Conservation (phyloP, 2,113 vertebrate genomes). For the Deroptyus accipitrinus region DNA sequence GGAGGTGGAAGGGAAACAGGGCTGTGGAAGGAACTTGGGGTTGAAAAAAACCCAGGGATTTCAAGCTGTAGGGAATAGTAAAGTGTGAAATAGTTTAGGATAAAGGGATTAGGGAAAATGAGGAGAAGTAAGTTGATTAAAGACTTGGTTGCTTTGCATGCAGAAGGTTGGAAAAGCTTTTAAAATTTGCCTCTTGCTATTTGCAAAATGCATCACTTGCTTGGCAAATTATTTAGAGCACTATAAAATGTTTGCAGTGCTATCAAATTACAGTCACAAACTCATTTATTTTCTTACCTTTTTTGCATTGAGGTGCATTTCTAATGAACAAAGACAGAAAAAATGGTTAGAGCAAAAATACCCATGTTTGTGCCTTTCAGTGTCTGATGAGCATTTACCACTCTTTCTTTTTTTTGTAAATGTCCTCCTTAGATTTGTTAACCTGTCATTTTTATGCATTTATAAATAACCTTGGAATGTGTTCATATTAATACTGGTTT, state of each 20-base stretch:
- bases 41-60: neutral
- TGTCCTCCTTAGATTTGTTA: neutral
- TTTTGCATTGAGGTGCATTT: neutral
- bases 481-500: neutral
- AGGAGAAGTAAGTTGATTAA: neutral
- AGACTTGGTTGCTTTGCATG: neutral
- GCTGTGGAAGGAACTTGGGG: neutral
- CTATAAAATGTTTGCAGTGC: neutral
- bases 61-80: neutral
- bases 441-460: neutral
- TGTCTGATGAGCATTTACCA: neutral
- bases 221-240: conserved; percentile 13
- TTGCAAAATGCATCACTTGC: neutral
- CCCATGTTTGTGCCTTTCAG: neutral
- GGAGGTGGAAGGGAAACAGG: neutral
- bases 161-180: conserved; percentile 6
- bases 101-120: neutral
- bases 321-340: neutral
- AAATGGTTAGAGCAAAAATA: neutral
- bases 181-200: conserved; percentile 29
- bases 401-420: neutral
- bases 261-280: neutral
- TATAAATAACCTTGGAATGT: neutral
- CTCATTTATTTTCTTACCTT: neutral
- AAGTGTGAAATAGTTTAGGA: conserved; percentile 16